These are phyloP conservation scores for Enteromius afrohamiltoni DNA, from an alignment of 2,797 vertebrate species.

Conservation along the genomic window DNA sequence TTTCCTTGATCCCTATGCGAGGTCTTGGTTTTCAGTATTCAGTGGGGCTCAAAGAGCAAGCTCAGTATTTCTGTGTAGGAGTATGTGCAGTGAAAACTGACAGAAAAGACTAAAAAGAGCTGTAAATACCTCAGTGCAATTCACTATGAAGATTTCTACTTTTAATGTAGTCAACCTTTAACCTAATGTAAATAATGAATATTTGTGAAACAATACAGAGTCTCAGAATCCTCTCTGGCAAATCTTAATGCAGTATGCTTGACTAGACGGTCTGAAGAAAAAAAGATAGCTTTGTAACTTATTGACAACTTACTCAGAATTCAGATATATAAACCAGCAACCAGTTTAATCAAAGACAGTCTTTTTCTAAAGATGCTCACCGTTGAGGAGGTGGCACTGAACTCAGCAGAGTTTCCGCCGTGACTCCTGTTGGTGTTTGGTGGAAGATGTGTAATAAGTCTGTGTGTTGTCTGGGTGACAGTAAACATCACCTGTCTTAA, in stretches of 20 bases:
- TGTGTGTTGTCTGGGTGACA: constrained; percentile 4
- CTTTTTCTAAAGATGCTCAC: constrained; percentile 23
- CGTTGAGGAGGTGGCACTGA: not conserved
- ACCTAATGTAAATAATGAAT: not conserved
- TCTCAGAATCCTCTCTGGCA: not conserved
- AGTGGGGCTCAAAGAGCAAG: constrained; percentile 5
- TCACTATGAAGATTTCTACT: not conserved
- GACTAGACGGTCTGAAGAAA: not conserved
- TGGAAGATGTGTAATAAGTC: constrained; percentile 5
- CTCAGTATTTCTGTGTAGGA: not conserved
- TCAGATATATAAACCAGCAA: not conserved
- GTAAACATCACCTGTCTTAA: constrained; percentile 7
- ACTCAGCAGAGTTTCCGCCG: not conserved
- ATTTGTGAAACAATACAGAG: not conserved
- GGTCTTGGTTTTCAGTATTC: not conserved
- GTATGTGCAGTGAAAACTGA: not conserved
- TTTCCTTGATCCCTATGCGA: not conserved
- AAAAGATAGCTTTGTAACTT: not conserved
- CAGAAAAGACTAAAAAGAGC: not conserved
- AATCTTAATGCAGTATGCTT: not conserved
- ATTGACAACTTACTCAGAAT: not conserved
- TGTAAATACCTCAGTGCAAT: not conserved
- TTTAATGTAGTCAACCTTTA: not conserved
- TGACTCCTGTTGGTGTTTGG: not conserved
- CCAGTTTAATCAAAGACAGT: not conserved